phyloP scores from a whole-genome alignment of 2,797 vertebrate genomes.

The Allobates femoralis region DNA sequence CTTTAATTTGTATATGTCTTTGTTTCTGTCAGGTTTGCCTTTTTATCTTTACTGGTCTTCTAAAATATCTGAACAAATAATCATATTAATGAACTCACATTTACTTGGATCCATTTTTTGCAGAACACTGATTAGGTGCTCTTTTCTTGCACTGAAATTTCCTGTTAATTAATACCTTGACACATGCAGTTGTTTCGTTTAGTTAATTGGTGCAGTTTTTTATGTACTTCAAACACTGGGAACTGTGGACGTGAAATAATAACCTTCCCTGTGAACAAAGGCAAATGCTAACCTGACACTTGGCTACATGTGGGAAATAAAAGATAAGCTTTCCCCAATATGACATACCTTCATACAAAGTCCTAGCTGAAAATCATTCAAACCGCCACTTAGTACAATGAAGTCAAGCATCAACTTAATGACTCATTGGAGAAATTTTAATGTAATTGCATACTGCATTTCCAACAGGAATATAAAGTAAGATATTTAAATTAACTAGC shows the following conservation, averaged over 20 bases:
- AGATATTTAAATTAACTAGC: neutral
- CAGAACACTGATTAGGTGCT: neutral
- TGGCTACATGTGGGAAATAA: neutral
- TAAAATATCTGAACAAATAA: too few relatives aligned
- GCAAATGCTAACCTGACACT: neutral
- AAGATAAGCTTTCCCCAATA: neutral
- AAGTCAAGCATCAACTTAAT: neutral
- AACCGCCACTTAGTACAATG: neutral
- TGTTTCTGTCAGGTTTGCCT: too few relatives aligned
- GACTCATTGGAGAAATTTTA: neutral
- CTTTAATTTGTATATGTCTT: too few relatives aligned
- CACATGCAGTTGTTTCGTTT: neutral
- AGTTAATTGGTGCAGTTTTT: neutral
- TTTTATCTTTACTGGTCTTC: too few relatives aligned
- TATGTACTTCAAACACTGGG: neutral
- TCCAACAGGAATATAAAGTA: neutral
- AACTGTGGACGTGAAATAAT: neutral
- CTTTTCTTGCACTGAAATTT: neutral
- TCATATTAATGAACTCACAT: neutral
- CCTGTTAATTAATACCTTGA: neutral
- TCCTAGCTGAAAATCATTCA: neutral
- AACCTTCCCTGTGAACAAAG: constrained; percentile 9
- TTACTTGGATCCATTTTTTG: neutral
- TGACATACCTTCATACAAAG: neutral
- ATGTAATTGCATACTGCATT: neutral